Conservation (phyloP, 2,113 vertebrate species). For the Haliaeetus leucogaster region DNA sequence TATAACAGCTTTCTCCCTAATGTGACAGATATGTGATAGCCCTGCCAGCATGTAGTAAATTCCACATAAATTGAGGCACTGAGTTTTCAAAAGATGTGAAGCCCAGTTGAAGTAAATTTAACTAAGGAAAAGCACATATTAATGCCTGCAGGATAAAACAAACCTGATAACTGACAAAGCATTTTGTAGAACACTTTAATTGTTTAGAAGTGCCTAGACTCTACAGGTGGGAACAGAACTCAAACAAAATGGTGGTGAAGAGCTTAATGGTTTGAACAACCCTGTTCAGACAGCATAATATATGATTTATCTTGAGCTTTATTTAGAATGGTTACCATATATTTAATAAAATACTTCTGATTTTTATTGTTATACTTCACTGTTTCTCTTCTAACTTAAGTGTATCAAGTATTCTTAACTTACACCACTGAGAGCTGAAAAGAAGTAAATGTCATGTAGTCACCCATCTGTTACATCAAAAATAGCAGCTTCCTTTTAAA, state of each 20-base stretch:
- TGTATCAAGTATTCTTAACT: not conserved
- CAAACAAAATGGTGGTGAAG: not conserved
- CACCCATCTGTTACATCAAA: not conserved
- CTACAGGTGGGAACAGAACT: not conserved
- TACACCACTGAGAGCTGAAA: not conserved
- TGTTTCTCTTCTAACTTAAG: not conserved
- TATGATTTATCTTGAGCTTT: not conserved
- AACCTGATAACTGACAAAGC: not conserved
- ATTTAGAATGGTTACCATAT: not conserved
- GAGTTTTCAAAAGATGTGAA: not conserved
- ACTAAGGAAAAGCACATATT: not conserved
- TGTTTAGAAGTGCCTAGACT: not conserved
- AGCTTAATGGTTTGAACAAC: not conserved
- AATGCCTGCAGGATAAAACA: not conserved
- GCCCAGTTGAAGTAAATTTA: not conserved
- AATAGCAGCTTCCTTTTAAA: not conserved
- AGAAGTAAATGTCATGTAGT: not conserved
- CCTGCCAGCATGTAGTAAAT: not conserved
- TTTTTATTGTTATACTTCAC: not conserved
- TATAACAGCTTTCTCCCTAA: not conserved
- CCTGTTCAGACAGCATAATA: not conserved
- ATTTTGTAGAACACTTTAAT: not conserved
- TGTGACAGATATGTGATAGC: not conserved
- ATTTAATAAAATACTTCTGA: not conserved
- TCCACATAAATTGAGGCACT: not conserved